Conservation (phyloP, 2,113 vertebrate species). For the Gadus chalcogrammus region DNA sequence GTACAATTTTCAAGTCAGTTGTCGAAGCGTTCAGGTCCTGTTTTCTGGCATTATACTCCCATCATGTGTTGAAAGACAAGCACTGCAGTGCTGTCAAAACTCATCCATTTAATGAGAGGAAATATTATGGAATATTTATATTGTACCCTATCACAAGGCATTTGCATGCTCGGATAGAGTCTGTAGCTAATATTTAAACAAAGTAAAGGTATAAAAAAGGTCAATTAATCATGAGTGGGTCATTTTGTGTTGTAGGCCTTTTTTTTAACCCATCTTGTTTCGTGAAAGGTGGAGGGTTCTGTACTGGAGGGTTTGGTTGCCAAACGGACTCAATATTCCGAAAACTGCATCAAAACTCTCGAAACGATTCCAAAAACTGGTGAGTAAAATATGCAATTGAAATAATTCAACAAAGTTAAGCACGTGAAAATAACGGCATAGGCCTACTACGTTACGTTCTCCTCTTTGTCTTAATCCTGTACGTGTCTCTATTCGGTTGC, state of each 20-base stretch:
- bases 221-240: background rate
- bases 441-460: background rate
- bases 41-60: conserved; percentile 50
- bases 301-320: conserved; percentile 77
- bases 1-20: no score
- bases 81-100: conserved; percentile 11
- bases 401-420: background rate
- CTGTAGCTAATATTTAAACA: background rate
- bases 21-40: no score
- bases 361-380: conserved; percentile 58
- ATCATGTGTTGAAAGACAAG: conserved; percentile 44
- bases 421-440: background rate
- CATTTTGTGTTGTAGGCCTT: background rate
- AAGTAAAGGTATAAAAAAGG: background rate
- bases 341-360: conserved; percentile 80
- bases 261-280: conserved; percentile 10
- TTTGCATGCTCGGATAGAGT: background rate
- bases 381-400: conserved; percentile 51
- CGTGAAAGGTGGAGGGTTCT: conserved; percentile 76
- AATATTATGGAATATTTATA: background rate
- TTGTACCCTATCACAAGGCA: no score
- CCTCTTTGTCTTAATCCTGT: background rate
- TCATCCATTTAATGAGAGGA: background rate
- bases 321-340: conserved; percentile 81
- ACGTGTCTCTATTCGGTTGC: conserved; percentile 10